Percentiles rank a stretch among this genome's conserved stretches.
phyloP scores from a whole-genome alignment of 2,797 vertebrate species.

The Merluccius polli region DNA sequence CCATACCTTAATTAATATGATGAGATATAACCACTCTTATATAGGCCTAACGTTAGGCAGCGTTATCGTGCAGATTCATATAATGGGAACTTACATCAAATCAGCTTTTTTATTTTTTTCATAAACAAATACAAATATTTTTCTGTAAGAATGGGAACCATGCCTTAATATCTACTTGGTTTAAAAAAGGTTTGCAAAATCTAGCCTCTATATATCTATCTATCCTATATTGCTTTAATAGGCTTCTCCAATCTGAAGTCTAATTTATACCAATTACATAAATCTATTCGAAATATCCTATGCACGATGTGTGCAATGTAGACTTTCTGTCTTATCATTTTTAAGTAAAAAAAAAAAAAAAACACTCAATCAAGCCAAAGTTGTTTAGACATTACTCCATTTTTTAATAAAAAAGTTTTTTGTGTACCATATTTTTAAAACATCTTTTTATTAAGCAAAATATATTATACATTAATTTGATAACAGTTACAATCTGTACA shows the following conservation, averaged over 20 bases:
- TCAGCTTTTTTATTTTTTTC: neutral
- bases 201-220: neutral
- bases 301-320: neutral
- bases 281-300: too few species aligned
- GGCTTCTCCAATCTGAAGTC: neutral
- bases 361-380: conserved; percentile 6
- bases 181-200: neutral
- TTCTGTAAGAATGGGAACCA: neutral
- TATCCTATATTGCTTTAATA: neutral
- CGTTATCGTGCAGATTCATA: neutral
- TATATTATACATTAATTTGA: conserved; percentile 79
- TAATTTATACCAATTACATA: neutral
- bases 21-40: neutral
- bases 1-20: too few species aligned
- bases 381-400: conserved; percentile 48
- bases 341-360: neutral
- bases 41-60: neutral
- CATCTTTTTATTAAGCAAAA: conserved; percentile 70
- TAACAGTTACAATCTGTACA: conserved; percentile 70
- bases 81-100: neutral
- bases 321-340: neutral
- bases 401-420: conserved; percentile 63
- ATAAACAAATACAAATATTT: neutral
- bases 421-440: conserved; percentile 71
- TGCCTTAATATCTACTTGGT: neutral